Evolutionary conservation across 2,888 invertebrate species (phyloP).

Genomic region (Didymodactylos carnosus): DNA sequence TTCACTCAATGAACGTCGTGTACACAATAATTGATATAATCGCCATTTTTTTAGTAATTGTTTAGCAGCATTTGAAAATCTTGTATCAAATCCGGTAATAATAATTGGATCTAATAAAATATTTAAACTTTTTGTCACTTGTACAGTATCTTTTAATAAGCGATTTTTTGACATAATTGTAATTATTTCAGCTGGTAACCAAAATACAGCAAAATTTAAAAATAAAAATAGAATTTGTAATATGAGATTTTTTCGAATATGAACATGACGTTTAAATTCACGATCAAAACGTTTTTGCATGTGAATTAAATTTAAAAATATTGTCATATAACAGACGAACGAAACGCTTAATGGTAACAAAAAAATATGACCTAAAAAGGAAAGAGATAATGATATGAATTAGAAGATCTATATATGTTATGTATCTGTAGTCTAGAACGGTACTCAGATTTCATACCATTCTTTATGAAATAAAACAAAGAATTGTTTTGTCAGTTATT

Average conservation of each 20-base stretch:
- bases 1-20: neutral
- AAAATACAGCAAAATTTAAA: neutral
- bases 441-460: too few species aligned
- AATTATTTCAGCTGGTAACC: neutral
- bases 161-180: neutral
- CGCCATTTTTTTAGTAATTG: neutral
- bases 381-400: neutral
- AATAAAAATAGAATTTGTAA: neutral
- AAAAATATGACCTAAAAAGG: neutral
- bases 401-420: too few species aligned
- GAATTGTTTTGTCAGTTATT: too few species aligned
- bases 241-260: neutral
- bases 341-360: neutral
- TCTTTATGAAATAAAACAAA: too few species aligned
- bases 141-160: neutral
- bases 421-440: too few species aligned
- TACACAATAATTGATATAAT: neutral
- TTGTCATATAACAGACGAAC: neutral
- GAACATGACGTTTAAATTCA: neutral
- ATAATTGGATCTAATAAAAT: neutral
- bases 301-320: neutral
- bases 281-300: neutral
- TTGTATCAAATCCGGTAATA: neutral
- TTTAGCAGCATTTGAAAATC: neutral
- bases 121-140: neutral